phyloP scores from a whole-genome alignment of 2,888 invertebrate species.

The Scaeva pyrastri region DNA sequence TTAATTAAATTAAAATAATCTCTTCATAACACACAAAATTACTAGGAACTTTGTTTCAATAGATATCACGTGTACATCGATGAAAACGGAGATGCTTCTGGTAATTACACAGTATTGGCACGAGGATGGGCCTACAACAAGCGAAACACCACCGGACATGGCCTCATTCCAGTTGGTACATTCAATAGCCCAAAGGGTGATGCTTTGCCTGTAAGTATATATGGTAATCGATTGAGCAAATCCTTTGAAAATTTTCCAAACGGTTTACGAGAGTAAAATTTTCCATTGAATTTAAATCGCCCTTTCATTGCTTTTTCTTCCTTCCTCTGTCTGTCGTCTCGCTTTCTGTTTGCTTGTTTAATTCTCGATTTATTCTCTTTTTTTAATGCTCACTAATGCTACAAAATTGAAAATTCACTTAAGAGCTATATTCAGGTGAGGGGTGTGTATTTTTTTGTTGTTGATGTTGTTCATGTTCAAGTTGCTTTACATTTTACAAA shows the following conservation, averaged over 20 bases:
- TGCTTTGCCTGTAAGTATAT: conserved; percentile 90
- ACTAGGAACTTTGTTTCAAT: conserved; percentile 54
- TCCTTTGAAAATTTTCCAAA: neutral
- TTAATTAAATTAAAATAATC: conserved; percentile 7
- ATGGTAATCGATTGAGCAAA: neutral
- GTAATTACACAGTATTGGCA: conserved; percentile 95
- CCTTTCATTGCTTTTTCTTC: conserved; percentile 16
- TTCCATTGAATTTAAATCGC: conserved; percentile 40
- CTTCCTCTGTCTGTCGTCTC: neutral
- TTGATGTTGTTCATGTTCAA: neutral
- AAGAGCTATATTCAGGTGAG: conserved; percentile 76
- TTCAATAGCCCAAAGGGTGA: conserved; percentile 87
- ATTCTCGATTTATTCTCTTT: conserved; percentile 33
- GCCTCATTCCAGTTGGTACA: conserved; percentile 91
- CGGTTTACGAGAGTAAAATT: neutral
- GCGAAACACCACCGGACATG: conserved; percentile 84
- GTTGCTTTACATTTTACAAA: neutral
- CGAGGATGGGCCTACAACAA: conserved; percentile 83
- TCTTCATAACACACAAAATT: neutral
- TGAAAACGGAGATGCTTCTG: conserved; percentile 95
- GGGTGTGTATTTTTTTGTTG: no score
- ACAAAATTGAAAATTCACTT: conserved; percentile 63
- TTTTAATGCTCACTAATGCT: conserved; percentile 49
- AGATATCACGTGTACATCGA: conserved; percentile 97
- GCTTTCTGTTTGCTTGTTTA: conserved; percentile 2